These are phyloP conservation scores for Stegana nigrithorax DNA, from an alignment of 2,888 invertebrate species.

Conservation along the genomic window DNA sequence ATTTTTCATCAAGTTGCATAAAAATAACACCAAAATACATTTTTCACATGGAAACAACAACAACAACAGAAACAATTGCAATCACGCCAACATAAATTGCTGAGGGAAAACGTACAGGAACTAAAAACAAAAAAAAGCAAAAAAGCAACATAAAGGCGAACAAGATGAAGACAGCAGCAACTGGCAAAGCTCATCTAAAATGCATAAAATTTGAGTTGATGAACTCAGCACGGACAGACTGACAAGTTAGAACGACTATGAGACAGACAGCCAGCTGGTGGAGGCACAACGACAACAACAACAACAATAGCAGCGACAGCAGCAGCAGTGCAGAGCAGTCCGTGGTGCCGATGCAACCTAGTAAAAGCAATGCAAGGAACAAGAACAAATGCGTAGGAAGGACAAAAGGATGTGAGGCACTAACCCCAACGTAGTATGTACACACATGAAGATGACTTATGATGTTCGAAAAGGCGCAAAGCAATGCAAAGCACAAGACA, in stretches of 20 bases:
- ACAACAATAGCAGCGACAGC: conserved; percentile 15
- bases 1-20: conserved; percentile 61
- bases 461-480: background rate
- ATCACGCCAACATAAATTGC: background rate
- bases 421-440: too few species aligned
- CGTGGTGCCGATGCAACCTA: too few species aligned
- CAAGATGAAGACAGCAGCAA: conserved; percentile 43
- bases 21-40: conserved; percentile 55
- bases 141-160: conserved; percentile 12
- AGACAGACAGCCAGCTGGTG: background rate
- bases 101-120: background rate
- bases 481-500: background rate
- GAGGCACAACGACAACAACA: conserved; percentile 13
- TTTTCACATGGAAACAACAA: conserved; percentile 24
- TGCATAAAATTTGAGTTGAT: conserved; percentile 67
- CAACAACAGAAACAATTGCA: conserved; percentile 16
- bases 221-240: conserved; percentile 40
- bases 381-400: too few species aligned
- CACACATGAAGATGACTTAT: background rate
- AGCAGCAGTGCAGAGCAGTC: background rate
- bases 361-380: background rate
- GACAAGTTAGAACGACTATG: conserved; percentile 2
- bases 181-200: conserved; percentile 61
- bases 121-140: conserved; percentile 1
- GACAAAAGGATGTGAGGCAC: too few species aligned